Conservation (phyloP, 2,113 vertebrate species). For the Bombycilla garrulus region DNA sequence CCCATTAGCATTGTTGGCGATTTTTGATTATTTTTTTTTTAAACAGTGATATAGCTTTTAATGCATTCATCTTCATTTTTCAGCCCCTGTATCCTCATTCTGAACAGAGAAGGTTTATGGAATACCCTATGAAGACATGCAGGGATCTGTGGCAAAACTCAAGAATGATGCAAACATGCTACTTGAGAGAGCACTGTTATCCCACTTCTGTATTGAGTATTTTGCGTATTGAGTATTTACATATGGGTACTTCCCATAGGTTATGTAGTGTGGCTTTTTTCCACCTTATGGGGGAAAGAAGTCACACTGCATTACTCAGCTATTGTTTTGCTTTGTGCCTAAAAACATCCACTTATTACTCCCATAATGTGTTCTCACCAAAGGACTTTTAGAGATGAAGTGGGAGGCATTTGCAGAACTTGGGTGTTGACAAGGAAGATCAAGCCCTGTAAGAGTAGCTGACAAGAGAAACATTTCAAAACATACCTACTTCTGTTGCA, state of each 20-base stretch:
- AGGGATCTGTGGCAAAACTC: not conserved
- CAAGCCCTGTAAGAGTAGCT: not conserved
- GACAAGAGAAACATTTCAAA: not conserved
- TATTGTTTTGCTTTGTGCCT: not conserved
- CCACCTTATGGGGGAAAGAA: not conserved
- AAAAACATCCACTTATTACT: not conserved
- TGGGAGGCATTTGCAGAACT: not conserved
- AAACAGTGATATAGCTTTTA: not conserved
- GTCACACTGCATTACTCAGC: not conserved
- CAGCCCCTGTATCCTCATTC: not conserved
- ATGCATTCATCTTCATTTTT: not conserved
- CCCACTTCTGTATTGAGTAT: not conserved
- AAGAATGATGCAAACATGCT: not conserved
- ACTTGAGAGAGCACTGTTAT: not conserved
- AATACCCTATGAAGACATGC: not conserved
- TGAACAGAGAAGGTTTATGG: not conserved
- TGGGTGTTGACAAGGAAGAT: not conserved
- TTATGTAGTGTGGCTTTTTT: not conserved
- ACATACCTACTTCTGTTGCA: conserved; percentile 87
- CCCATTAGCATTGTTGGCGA: not conserved
- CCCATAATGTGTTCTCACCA: not conserved
- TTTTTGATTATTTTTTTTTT: not conserved
- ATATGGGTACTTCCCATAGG: not conserved
- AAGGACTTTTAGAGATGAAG: not conserved
- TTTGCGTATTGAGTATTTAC: not conserved